Evolutionary conservation across 2,113 vertebrate genomes (phyloP).

Genomic region (Cyphomyrus plagiostoma): DNA sequence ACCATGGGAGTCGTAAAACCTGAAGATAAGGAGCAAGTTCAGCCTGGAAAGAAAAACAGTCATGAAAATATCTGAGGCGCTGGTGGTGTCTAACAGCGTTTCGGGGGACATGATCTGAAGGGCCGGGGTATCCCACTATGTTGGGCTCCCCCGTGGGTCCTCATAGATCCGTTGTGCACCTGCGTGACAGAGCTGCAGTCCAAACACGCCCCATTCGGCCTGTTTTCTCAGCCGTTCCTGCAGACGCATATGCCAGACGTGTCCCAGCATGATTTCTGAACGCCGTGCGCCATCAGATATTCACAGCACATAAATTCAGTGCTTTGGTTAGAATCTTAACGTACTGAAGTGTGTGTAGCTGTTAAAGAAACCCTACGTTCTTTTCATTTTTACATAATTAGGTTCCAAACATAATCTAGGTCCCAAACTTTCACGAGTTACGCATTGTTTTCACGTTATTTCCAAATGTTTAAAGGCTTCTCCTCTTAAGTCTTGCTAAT

Average conservation of each 20-base stretch:
- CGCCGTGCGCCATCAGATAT: neutral
- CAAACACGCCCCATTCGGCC: neutral
- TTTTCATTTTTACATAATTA: neutral
- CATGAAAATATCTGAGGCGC: neutral
- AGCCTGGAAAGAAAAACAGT: neutral
- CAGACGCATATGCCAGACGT: neutral
- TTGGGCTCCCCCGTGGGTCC: neutral
- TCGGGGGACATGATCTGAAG: neutral
- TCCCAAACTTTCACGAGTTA: neutral
- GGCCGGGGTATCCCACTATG: neutral
- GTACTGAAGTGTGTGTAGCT: neutral
- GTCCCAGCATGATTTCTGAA: neutral
- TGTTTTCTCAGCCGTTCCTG: neutral
- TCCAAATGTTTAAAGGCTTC: neutral
- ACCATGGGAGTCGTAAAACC: neutral
- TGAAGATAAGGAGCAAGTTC: neutral
- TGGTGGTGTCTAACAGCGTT: neutral
- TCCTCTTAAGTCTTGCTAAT: neutral
- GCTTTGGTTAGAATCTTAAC: neutral
- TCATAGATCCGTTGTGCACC: neutral
- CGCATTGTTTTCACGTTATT: neutral
- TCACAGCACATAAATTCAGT: neutral
- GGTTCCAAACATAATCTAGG: neutral
- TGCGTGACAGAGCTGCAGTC: neutral
- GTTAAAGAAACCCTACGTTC: neutral